These are phyloP conservation scores for Ryuthela nishihirai DNA, from an alignment of 2,888 invertebrate genomes.

Conservation along the genomic window DNA sequence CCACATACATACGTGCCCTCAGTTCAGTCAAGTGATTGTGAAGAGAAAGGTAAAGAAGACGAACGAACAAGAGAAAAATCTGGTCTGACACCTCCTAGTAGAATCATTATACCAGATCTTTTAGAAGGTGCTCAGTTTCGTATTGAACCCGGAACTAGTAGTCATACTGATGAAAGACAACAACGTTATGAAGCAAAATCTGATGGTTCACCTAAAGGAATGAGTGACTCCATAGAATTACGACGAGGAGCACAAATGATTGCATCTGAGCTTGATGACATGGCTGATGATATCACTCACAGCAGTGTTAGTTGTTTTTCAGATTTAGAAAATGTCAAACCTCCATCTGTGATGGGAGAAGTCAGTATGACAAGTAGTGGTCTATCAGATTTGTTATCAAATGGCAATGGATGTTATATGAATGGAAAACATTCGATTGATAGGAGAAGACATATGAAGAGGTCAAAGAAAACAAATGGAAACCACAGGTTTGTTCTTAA, in stretches of 20 bases:
- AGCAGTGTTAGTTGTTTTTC: constrained; percentile 31
- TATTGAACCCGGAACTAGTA: constrained; percentile 6
- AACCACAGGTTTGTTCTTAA: constrained; percentile 38
- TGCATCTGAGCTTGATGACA: constrained; percentile 53
- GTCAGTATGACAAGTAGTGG: constrained; percentile 43
- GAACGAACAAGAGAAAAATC: constrained; percentile 21
- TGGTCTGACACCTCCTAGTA: neutral
- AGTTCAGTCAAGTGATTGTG: constrained; percentile 22
- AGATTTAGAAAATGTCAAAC: constrained; percentile 64
- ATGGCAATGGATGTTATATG: constrained; percentile 31
- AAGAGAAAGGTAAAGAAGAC: constrained; percentile 32
- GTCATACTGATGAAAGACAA: constrained; percentile 2
- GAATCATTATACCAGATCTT: constrained; percentile 26
- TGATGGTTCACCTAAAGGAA: constrained; percentile 8
- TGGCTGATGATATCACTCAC: constrained; percentile 33
- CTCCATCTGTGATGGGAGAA: constrained; percentile 75
- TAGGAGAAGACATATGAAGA: constrained; percentile 21
- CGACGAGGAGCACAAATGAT: constrained; percentile 37
- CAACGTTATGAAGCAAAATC: constrained; percentile 4
- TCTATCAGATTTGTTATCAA: constrained; percentile 39
- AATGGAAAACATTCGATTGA: constrained; percentile 28
- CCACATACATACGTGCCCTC: constrained; percentile 5
- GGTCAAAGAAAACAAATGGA: constrained; percentile 21
- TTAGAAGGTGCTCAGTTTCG: constrained; percentile 27
- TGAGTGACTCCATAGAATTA: constrained; percentile 37